phyloP scores from a whole-genome alignment of 2,797 vertebrate genomes.

The Aulostomus chinensis region DNA sequence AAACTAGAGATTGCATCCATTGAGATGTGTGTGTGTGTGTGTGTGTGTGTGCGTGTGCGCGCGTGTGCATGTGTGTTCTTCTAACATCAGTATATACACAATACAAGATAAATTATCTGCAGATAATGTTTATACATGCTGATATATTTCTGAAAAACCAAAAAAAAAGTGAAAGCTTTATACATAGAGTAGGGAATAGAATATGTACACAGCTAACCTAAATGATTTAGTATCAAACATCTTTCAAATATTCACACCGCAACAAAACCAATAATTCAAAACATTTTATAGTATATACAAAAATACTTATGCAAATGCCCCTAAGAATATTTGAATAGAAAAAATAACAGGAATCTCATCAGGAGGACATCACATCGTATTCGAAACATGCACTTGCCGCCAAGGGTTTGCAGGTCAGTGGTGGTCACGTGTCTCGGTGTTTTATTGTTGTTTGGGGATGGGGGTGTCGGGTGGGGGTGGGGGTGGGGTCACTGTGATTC shows the following conservation, averaged over 20 bases:
- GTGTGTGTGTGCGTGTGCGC: too few relatives aligned
- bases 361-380: slow-evolving; percentile 68
- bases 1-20: slow-evolving; percentile 84
- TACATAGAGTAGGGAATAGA: slow-evolving; percentile 88
- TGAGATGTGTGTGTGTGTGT: slow-evolving; percentile 77
- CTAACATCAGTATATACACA: slow-evolving; percentile 83
- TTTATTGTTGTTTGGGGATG: slow-evolving; percentile 17
- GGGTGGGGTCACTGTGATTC: slow-evolving; percentile 32
- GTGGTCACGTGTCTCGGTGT: slow-evolving; percentile 42
- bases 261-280: slow-evolving; percentile 75
- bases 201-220: slow-evolving; percentile 86
- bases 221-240: slow-evolving; percentile 80
- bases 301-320: slow-evolving; percentile 84
- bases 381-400: slow-evolving; percentile 80
- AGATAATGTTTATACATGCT: slow-evolving; percentile 92
- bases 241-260: slow-evolving; percentile 77
- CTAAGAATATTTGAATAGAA: slow-evolving; percentile 75
- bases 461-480: too few relatives aligned
- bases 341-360: slow-evolving; percentile 73
- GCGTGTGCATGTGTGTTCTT: too few relatives aligned
- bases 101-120: slow-evolving; percentile 84
- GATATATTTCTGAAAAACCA: slow-evolving; percentile 75
- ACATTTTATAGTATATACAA: slow-evolving; percentile 78
- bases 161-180: slow-evolving; percentile 83
- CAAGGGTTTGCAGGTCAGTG: slow-evolving; percentile 61